phyloP scores from a whole-genome alignment of 1,140 invertebrate species.

The Nylanderia fulva region DNA sequence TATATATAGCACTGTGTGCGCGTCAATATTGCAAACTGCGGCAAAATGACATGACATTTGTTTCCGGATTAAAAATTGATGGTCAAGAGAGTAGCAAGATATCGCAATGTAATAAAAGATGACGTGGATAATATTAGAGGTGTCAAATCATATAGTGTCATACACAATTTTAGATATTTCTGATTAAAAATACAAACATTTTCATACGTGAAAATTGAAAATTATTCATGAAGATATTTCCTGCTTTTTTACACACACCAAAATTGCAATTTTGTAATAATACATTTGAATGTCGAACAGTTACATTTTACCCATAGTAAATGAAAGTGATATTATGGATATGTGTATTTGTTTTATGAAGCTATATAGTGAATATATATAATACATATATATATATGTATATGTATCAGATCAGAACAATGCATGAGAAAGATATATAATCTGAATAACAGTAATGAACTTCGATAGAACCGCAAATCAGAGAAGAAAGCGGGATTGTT shows the following conservation, averaged over 20 bases:
- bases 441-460: conserved; percentile 15
- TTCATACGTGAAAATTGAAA: neutral
- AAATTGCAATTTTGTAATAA: neutral
- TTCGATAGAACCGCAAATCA: neutral
- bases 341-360: neutral
- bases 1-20: neutral
- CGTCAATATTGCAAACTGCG: neutral
- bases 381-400: no score
- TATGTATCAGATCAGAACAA: neutral
- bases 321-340: neutral
- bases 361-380: no score
- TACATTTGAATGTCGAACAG: neutral
- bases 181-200: neutral
- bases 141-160: neutral
- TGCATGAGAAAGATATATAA: neutral
- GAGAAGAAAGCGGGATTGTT: conserved; percentile 17
- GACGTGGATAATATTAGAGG: neutral
- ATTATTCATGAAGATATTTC: neutral
- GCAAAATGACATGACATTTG: neutral
- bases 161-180: neutral
- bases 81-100: neutral
- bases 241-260: neutral
- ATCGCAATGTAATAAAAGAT: neutral
- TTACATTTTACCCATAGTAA: neutral
- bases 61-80: neutral